Base-by-base conservation (phyloP, 23 tunicate genomes). In the Styela clava region DNA sequence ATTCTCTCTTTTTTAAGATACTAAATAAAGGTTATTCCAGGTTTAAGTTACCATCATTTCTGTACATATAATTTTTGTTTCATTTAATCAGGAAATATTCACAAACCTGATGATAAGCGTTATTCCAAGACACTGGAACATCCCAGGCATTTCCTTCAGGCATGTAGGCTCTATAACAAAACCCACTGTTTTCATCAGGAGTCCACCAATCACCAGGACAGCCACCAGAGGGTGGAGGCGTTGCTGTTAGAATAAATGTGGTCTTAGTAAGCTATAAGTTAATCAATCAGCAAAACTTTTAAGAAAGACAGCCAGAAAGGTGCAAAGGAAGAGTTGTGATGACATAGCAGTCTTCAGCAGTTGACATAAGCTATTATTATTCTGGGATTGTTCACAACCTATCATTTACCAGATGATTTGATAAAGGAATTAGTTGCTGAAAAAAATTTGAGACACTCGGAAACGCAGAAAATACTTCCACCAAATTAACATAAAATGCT, bases 21-120 rank as follows among this genome's bases (percentile, higher is more conserved):
- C n/a, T n/a, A n/a, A n/a, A n/a, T n/a, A n/a, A n/a, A n/a, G n/a
- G n/a, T n/a, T n/a, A n/a, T n/a, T n/a, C n/a, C n/a, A n/a, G n/a
- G n/a, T n/a, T n/a, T n/a, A n/a, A n/a, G n/a, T n/a, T n/a, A n/a
- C n/a, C n/a, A n/a, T n/a, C n/a, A n/a, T n/a, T n/a, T n/a, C n/a
- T n/a, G n/a, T n/a, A n/a, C n/a, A n/a, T n/a, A n/a, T n/a, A n/a
- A n/a, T n/a, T n/a, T n/a, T n/a, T n/a, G n/a, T n/a, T n/a, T n/a
- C n/a, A n/a, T n/a, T n/a, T n/a, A n/a, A n/a, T n/a, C n/a, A n/a
- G n/a, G n/a, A n/a, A n/a, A n/a, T 12, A 44, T 27, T 21, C 23
- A n/a, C 63, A 25, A 7, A 93, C 98, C 84, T 93, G 98, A n/a
- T 93, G 93, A 25, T 72, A 73, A 16, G 98, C 98, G 64, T 93